Base-by-base conservation (phyloP, 2,113 vertebrate genomes). In the Heptranchias perlo region DNA sequence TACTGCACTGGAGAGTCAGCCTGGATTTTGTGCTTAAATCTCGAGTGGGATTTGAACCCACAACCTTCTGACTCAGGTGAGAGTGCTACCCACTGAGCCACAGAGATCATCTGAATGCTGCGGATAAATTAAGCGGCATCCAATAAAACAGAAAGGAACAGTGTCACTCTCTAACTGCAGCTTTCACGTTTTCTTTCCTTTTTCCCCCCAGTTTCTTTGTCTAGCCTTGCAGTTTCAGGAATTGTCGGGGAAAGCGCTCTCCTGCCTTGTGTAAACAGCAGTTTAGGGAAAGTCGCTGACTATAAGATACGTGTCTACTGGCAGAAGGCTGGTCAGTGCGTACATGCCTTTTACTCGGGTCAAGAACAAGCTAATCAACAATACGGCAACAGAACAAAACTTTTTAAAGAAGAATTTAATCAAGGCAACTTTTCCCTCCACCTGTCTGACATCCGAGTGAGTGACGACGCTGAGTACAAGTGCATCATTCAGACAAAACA, bases 221-320 rank as follows among this genome's bases (percentile, higher is more conserved):
- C 89, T 21, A 61, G 14, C 54, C 54, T 62, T 7, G 35, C 89
- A 5, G 89, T 92, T 31, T 39, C 89, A 39, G 89, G 89, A 39
- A 61, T 92, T 39, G 89, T 92, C 13, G 89, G 58, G 13, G 89
- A 92, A 62, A 92, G 89, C 23, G 31, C 89, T 10, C 89, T 92
- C 16, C 89, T 92, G 89, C 2, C 89, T n/a, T 92, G 89, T 39
- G 13, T 92, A 5, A 8, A 92, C 13, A 62, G 35, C 31, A 2
- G 14, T 6, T 1, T 62, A 35, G 35, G 58, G 23, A 92, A 18
- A 18, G 13, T 39, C 2, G 89, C 35, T 18, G 35, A 62, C 31
- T 18, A 92, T 61, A 35, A 62, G 13, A 92, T 92, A 35, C 89
- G 89, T 21, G 89, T 92, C 35, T 92, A 92, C 54, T 92, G 89